Evolutionary conservation across 2,888 invertebrate genomes (phyloP).

Genomic region (Eremobia ochroleuca): DNA sequence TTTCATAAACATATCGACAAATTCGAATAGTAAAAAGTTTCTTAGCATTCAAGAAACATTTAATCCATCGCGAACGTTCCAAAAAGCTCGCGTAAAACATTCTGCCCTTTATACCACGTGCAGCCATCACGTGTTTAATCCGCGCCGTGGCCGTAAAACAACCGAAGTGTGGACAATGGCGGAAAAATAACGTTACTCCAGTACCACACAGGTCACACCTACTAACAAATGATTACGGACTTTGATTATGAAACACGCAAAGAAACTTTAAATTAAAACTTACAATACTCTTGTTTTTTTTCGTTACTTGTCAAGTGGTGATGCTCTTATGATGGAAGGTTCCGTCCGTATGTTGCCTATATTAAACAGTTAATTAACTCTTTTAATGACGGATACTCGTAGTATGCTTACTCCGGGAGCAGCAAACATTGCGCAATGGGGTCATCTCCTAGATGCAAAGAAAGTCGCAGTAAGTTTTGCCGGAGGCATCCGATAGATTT

Average conservation of each 20-base stretch:
- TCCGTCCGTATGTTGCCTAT: constrained; percentile 10
- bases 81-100: constrained; percentile 51
- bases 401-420: not conserved
- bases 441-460: not conserved
- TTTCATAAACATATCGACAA: not conserved
- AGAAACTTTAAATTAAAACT: constrained; percentile 32
- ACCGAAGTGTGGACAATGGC: constrained; percentile 57
- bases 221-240: constrained; percentile 37
- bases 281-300: constrained; percentile 5
- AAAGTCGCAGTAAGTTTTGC: not conserved
- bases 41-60: not conserved
- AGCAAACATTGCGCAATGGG: not conserved
- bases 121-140: constrained; percentile 68
- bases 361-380: not conserved
- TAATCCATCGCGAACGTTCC: not conserved
- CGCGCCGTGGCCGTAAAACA: constrained; percentile 63
- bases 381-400: not conserved
- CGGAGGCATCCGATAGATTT: not conserved
- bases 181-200: constrained; percentile 50
- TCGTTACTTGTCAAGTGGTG: not conserved
- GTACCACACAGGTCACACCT: constrained; percentile 45
- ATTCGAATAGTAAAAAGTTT: too few species aligned
- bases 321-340: not conserved
- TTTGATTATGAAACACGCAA: constrained; percentile 35
- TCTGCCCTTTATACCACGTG: constrained; percentile 62